Evolutionary conservation across 2,888 invertebrate genomes (phyloP).

Genomic region (Leucozona laternaria): DNA sequence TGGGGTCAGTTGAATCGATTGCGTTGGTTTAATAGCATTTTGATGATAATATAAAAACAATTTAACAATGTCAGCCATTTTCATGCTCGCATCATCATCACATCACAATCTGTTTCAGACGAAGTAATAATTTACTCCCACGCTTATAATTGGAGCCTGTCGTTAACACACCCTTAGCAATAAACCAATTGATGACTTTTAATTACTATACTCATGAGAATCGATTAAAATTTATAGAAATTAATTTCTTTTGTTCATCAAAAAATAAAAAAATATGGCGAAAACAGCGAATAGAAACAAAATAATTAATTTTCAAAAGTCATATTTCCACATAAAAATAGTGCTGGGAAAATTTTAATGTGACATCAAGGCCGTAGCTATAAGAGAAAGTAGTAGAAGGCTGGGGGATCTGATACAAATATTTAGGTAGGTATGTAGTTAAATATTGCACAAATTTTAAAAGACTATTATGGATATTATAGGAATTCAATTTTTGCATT

Average conservation of each 20-base stretch:
- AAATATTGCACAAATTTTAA: too few species aligned
- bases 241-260: background rate
- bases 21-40: constrained; percentile 2
- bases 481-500: too few species aligned
- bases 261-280: background rate
- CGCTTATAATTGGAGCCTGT: background rate
- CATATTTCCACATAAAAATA: background rate
- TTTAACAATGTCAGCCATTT: background rate
- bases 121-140: constrained; percentile 21
- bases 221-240: constrained; percentile 9
- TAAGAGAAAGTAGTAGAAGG: too few species aligned
- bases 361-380: too few species aligned
- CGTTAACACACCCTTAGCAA: constrained; percentile 14
- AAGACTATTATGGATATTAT: too few species aligned
- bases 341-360: background rate
- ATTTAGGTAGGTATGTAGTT: too few species aligned
- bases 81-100: background rate
- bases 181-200: constrained; percentile 19
- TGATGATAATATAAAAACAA: background rate
- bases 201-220: background rate
- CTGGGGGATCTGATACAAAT: too few species aligned
- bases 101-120: background rate
- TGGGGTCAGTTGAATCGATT: background rate
- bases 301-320: background rate
- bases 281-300: background rate